Evolutionary conservation across 2,113 vertebrate species (phyloP).

Genomic region (Dipodomys stephensi): DNA sequence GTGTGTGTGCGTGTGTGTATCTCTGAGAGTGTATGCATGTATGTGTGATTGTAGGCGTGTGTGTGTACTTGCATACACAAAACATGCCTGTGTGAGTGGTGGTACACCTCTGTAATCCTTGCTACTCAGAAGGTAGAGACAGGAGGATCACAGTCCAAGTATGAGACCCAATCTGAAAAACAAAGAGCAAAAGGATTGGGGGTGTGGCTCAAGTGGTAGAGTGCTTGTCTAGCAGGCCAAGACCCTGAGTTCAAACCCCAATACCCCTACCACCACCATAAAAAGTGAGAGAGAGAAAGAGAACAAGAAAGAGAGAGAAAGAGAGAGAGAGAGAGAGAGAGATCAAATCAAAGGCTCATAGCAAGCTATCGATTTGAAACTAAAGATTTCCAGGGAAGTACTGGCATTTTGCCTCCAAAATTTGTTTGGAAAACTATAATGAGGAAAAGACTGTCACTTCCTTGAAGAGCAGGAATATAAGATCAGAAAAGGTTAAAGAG

Average conservation of each 20-base stretch:
- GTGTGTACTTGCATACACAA: neutral
- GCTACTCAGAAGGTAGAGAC: no score
- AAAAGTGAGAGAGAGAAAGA: no score
- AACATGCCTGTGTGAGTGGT: neutral
- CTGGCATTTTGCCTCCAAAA: neutral
- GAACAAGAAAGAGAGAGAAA: no score
- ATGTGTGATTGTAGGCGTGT: fast-evolving
- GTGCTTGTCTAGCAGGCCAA: no score
- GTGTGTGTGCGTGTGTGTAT: fast-evolving
- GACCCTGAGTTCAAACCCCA: no score
- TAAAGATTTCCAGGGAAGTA: constrained; percentile 1
- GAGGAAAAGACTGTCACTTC: neutral
- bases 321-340: neutral
- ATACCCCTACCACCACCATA: no score
- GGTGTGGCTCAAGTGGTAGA: no score
- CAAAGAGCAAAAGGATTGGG: no score
- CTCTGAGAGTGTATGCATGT: neutral
- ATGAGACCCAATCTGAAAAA: no score
- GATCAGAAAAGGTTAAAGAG: neutral
- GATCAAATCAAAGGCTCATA: neutral
- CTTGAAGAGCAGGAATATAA: constrained; percentile 30
- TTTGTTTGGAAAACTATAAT: neutral
- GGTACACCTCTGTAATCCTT: no score
- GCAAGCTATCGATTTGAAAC: neutral
- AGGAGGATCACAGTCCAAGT: no score